phyloP scores from a whole-genome alignment of 2,797 vertebrate species.

The Takifugu rubripes region DNA sequence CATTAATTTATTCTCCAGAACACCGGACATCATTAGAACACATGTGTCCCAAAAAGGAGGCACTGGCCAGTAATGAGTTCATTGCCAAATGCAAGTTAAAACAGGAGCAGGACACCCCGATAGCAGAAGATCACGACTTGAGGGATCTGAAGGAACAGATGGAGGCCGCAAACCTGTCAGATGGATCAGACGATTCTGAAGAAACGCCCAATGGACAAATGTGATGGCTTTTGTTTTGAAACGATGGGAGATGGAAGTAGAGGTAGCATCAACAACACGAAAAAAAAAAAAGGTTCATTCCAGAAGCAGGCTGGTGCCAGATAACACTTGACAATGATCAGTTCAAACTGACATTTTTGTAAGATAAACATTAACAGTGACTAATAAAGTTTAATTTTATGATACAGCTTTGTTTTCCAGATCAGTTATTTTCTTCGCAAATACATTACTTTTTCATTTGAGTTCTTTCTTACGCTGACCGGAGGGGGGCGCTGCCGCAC shows the following conservation, averaged over 20 bases:
- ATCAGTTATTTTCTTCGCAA: neutral
- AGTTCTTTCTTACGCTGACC: slow-evolving; percentile 1
- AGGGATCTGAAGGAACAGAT: slow-evolving; percentile 38
- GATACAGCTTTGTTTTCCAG: neutral
- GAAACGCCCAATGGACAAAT: slow-evolving; percentile 49
- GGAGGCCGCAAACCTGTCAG: slow-evolving; percentile 46
- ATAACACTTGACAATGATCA: slow-evolving; percentile 22
- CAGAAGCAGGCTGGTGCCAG: slow-evolving; percentile 6
- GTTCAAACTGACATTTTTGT: slow-evolving; percentile 44
- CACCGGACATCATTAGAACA: slow-evolving; percentile 44
- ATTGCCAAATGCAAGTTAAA: slow-evolving; percentile 68
- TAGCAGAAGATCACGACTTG: slow-evolving; percentile 20
- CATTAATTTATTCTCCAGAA: slow-evolving; percentile 40
- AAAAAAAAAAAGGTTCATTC: neutral
- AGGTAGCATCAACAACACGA: neutral
- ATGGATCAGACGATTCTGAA: slow-evolving; percentile 25
- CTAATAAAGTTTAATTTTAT: slow-evolving; percentile 8
- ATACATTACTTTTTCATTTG: neutral
- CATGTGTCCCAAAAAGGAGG: slow-evolving; percentile 66
- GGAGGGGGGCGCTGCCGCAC: slow-evolving; percentile 11
- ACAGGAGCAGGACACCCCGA: slow-evolving; percentile 26
- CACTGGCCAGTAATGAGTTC: slow-evolving; percentile 78
- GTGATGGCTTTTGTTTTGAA: slow-evolving; percentile 22
- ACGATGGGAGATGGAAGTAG: neutral
- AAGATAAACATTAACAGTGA: slow-evolving; percentile 46